These are phyloP conservation scores for Scolopax bukidnonensis DNA, from an alignment of 2,797 vertebrate species.

Conservation along the genomic window DNA sequence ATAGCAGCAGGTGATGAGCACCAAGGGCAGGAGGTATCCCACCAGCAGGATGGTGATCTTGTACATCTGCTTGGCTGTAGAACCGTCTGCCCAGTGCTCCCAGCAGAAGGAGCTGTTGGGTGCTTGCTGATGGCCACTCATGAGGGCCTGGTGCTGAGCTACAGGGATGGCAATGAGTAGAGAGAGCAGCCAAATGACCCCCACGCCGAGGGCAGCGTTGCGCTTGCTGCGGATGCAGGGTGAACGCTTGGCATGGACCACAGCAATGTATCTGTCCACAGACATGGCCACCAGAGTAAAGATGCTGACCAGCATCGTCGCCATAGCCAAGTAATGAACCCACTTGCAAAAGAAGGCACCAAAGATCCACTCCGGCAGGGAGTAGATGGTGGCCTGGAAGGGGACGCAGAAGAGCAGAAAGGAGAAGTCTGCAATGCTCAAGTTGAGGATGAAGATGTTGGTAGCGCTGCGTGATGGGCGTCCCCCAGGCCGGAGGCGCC, in stretches of 20 bases:
- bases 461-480: conserved; percentile 76
- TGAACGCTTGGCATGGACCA: conserved; percentile 81
- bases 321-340: conserved; percentile 83
- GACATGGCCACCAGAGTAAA: conserved; percentile 89
- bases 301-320: conserved; percentile 88
- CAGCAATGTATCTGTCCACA: conserved; percentile 87
- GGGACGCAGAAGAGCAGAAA: conserved; percentile 84
- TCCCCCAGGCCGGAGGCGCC: conserved; percentile 53
- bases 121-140: conserved; percentile 74
- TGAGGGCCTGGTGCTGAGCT: conserved; percentile 82
- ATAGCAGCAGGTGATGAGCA: conserved; percentile 88
- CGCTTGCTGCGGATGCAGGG: conserved; percentile 78
- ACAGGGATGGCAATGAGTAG: conserved; percentile 82
- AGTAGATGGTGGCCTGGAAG: conserved; percentile 84
- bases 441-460: conserved; percentile 87
- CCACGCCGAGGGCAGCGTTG: conserved; percentile 78
- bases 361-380: conserved; percentile 85
- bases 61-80: conserved; percentile 75
- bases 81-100: conserved; percentile 79
- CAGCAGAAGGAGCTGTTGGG: conserved; percentile 89
- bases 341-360: conserved; percentile 84
- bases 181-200: conserved; percentile 81
- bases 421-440: conserved; percentile 85
- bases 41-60: conserved; percentile 81
- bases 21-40: conserved; percentile 85